Evolutionary conservation across 1,140 invertebrate species (phyloP).

Genomic region (Cheumatopsyche charites): DNA sequence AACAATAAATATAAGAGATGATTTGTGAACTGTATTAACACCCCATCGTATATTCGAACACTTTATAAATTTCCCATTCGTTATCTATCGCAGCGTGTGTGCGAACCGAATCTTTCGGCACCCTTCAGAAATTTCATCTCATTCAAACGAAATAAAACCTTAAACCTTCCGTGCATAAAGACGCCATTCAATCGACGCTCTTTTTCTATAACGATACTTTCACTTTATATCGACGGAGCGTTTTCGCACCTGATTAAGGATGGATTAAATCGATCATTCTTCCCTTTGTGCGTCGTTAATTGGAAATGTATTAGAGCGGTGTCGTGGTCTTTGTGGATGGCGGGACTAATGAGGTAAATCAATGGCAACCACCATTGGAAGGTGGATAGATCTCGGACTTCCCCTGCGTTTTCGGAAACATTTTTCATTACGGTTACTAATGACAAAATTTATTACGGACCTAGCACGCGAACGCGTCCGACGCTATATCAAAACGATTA

Average conservation of each 20-base stretch:
- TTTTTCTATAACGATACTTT: slow-evolving; percentile 20
- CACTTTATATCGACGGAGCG: slow-evolving; percentile 31
- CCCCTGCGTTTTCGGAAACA: not conserved
- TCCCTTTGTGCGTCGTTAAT: slow-evolving; percentile 45
- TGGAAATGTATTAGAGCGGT: slow-evolving; percentile 46
- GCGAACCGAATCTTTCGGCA: not conserved
- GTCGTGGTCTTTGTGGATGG: slow-evolving; percentile 31
- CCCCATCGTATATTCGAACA: slow-evolving; percentile 6
- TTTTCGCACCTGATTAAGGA: slow-evolving; percentile 37
- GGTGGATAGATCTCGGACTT: not conserved
- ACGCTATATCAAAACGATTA: slow-evolving; percentile 8
- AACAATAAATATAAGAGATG: slow-evolving; percentile 19
- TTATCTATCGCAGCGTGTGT: slow-evolving; percentile 23
- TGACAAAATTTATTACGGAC: slow-evolving; percentile 36
- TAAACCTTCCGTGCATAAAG: not conserved
- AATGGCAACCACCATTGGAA: slow-evolving; percentile 5
- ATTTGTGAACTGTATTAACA: slow-evolving; percentile 31
- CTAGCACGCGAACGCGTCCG: not conserved
- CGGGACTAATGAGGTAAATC: slow-evolving; percentile 38
- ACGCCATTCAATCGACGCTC: not conserved
- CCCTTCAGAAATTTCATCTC: not conserved
- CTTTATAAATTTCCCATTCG: slow-evolving; percentile 38
- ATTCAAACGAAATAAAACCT: not conserved
- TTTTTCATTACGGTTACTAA: slow-evolving; percentile 32
- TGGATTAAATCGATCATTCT: slow-evolving; percentile 45